Conservation (phyloP, 64 coral and sea anemone species). For the Pocillopora verrucosa region DNA sequence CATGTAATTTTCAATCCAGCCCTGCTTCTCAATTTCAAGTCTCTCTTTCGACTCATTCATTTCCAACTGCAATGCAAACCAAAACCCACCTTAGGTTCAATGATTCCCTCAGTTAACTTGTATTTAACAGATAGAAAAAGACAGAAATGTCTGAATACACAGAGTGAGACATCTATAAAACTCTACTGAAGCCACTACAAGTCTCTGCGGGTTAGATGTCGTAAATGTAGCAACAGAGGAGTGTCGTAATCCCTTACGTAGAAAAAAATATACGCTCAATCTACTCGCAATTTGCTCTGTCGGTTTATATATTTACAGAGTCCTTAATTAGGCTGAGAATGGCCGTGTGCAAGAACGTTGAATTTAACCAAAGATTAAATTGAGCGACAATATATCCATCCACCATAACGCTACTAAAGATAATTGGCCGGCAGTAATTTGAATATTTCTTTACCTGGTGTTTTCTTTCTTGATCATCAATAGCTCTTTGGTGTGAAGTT, state of each 20-base stretch:
- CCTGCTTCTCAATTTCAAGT: slow-evolving; percentile 90
- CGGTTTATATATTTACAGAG: no score
- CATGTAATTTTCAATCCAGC: slow-evolving; percentile 99
- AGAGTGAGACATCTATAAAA: no score
- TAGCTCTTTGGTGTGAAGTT: slow-evolving; percentile 59
- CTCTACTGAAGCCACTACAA: no score
- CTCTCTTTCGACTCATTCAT: slow-evolving; percentile 87
- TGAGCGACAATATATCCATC: background rate
- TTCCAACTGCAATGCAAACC: slow-evolving; percentile 63
- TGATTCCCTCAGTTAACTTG: background rate
- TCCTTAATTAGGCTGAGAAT: no score
- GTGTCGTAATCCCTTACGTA: no score
- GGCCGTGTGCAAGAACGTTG: no score
- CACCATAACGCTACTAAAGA: background rate
- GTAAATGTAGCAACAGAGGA: no score
- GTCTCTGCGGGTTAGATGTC: no score
- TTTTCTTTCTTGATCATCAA: slow-evolving; percentile 70
- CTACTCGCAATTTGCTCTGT: no score
- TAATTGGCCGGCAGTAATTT: background rate
- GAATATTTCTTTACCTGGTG: slow-evolving; percentile 57
- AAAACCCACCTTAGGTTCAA: background rate
- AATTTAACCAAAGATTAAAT: background rate
- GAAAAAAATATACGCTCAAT: background rate
- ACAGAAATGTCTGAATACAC: no score
- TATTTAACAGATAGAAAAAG: no score